Conservation (phyloP, 2,888 invertebrate genomes). For the Galerucella pusilla region DNA sequence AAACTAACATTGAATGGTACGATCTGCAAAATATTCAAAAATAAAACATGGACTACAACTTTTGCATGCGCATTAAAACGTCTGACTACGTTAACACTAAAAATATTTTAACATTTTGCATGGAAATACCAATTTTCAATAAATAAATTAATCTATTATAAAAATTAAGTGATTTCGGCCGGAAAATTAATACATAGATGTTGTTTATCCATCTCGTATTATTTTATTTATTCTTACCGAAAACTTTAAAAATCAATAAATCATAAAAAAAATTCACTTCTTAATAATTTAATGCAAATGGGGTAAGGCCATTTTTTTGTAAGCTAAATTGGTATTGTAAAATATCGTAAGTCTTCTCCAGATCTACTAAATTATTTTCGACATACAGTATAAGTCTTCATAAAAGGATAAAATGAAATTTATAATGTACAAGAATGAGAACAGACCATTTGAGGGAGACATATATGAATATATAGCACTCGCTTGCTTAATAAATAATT, state of each 20-base stretch:
- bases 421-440: slow-evolving; percentile 3
- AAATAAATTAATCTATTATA: no score
- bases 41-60: no score
- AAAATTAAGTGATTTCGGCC: no score
- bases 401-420: slow-evolving; percentile 5
- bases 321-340: not conserved
- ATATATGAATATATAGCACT: slow-evolving; percentile 2
- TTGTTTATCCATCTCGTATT: not conserved
- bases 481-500: not conserved
- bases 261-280: not conserved
- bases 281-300: not conserved
- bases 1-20: no score
- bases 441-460: slow-evolving; percentile 1
- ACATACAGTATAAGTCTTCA: not conserved
- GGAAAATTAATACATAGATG: no score
- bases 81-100: no score
- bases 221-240: not conserved
- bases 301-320: not conserved
- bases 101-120: no score
- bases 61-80: no score
- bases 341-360: not conserved
- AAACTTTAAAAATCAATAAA: not conserved
- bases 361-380: not conserved
- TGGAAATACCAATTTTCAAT: no score
- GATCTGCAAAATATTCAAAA: no score